These are phyloP conservation scores for Cheilosia vernalis DNA, from an alignment of 2,888 invertebrate species.

Conservation along the genomic window DNA sequence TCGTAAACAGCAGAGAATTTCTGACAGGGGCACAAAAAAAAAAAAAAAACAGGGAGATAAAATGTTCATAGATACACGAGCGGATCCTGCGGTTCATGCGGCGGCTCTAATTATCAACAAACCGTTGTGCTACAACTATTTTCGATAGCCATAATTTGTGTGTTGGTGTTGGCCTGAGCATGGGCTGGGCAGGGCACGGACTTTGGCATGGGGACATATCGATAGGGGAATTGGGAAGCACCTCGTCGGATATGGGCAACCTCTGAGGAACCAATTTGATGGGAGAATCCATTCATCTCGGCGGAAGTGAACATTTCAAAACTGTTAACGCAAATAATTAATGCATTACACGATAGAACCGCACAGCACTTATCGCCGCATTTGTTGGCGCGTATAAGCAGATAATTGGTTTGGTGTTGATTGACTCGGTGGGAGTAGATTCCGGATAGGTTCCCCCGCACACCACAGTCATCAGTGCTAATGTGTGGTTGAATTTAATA, in stretches of 20 bases:
- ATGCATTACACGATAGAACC: conserved; percentile 36
- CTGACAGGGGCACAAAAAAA: neutral
- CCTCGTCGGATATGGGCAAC: conserved; percentile 39
- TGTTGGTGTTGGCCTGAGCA: neutral
- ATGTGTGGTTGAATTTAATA: conserved; percentile 9
- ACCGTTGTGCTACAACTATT: conserved; percentile 17
- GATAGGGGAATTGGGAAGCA: conserved; percentile 2
- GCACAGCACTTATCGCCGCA: conserved; percentile 38
- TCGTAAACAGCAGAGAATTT: conserved; percentile 36
- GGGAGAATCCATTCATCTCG: conserved; percentile 43
- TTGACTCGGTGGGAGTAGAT: neutral
- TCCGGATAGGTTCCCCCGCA: neutral
- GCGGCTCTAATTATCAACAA: conserved; percentile 35
- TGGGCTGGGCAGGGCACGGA: too few species aligned
- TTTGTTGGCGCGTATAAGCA: conserved; percentile 29
- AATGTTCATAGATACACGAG: conserved; percentile 17
- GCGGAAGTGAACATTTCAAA: conserved; percentile 50
- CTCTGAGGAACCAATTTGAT: conserved; percentile 39
- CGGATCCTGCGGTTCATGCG: conserved; percentile 42
- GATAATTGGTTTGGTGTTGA: conserved; percentile 50
- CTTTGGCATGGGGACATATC: neutral
- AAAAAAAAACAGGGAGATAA: conserved; percentile 6
- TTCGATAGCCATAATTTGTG: conserved; percentile 30
- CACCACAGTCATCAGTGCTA: neutral
- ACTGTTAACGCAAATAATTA: conserved; percentile 54